Evolutionary conservation across 2,888 invertebrate species (phyloP), one percentile per base, ranked within the genome.

Genomic region (Hanleya hanleyi): DNA sequence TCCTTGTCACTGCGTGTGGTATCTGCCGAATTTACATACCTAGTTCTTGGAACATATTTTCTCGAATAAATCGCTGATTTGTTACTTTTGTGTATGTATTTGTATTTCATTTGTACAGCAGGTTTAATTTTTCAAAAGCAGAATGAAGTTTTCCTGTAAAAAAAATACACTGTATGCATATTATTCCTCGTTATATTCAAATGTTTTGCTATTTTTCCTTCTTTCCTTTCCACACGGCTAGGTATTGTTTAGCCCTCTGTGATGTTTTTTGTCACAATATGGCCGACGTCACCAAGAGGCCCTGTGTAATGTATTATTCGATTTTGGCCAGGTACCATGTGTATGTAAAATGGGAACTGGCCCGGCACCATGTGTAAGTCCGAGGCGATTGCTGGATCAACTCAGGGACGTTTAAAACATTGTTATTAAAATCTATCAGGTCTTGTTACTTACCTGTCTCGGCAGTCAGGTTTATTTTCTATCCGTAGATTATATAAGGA

Each of bases 401-500:
- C 57, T 57, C 57, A 57, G 57, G 57, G 57, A 57, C 29, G 57
- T 57, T 57, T 29, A 57, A 22, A 57, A 22, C 57, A 29, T 57
- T 57, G 57, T 57, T 57, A 57, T 57, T 29, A 57, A 47, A 47
- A 29, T 57, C 57, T 57, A 57, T 57, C 57, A 57, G 22, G 57
- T 29, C 57, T 57, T 57, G 57, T 57, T 57, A 57, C 57, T 12
- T 57, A 57, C 57, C 57, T 57, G 57, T 57, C 29, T 22, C 12
- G 29, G 32, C 22, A 22, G 22, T 22, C 57, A 57, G 57, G 57
- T 57, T 57, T 57, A 57, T 57, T 57, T 57, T 57, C 57, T 57
- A 57, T 57, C 57, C 26, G 57, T 57, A 57, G 57, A 57, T 57
- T 57, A 57, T 57, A 57, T 57, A 57, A 57, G 57, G 57, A 57